Evolutionary conservation across 2,888 invertebrate genomes (phyloP).

Genomic region (Serripes groenlandicus): DNA sequence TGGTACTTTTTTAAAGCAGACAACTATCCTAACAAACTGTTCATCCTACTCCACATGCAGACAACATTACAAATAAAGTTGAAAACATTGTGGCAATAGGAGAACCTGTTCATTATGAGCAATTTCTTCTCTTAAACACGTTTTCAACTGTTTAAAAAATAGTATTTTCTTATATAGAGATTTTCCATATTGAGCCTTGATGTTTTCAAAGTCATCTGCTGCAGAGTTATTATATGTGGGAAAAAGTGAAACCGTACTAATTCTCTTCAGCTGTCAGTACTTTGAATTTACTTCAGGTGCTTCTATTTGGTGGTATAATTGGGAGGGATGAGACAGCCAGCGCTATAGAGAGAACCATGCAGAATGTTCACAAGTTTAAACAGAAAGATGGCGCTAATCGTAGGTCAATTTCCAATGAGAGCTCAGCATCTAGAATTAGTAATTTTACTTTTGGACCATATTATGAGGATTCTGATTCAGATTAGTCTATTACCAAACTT

Average conservation of each 20-base stretch:
- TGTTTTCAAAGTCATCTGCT: too few relatives aligned
- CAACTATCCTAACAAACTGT: too few relatives aligned
- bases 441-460: slow-evolving; percentile 66
- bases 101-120: background rate
- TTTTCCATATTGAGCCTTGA: too few relatives aligned
- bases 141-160: background rate
- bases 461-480: slow-evolving; percentile 61
- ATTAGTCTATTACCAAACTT: background rate
- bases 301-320: slow-evolving; percentile 60
- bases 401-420: slow-evolving; percentile 24
- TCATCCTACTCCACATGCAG: too few relatives aligned
- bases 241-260: too few relatives aligned
- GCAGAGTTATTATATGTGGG: too few relatives aligned
- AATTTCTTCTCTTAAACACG: background rate
- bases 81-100: background rate
- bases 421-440: slow-evolving; percentile 6
- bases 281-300: slow-evolving; percentile 28
- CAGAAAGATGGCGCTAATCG: slow-evolving; percentile 5
- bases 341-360: slow-evolving; percentile 30
- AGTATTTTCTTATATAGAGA: too few relatives aligned
- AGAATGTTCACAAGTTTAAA: slow-evolving; percentile 3
- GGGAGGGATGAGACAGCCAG: slow-evolving; percentile 53
- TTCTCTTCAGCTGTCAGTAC: too few relatives aligned
- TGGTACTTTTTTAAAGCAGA: too few relatives aligned
- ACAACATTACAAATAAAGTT: background rate